Base-by-base conservation (phyloP, 2,888 invertebrate species). In the Pemphredon lugubris region DNA sequence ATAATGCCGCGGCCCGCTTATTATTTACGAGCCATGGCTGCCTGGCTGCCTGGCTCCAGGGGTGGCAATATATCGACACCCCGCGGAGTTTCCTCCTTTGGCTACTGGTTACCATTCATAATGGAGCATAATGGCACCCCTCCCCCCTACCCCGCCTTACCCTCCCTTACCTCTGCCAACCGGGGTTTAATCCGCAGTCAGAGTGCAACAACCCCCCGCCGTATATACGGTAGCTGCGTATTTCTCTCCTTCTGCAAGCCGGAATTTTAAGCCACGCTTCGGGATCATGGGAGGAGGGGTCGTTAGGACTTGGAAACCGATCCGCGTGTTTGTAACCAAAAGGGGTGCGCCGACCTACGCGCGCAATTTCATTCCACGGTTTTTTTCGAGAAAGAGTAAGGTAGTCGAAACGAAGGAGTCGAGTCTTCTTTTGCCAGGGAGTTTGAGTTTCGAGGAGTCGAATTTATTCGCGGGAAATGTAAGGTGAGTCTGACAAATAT, bases 61-160 rank as follows among this genome's bases (percentile, higher is more conserved):
- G 79, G 77, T 68, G 77, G 79, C 75, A 81, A 81, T 81, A 81
- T 81, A 81, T 81, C 72, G 80, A 81, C 81, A 81, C 80, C 80
- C 80, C 69, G 76, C 63, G 53, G 78, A 75, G 80, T 80, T 79
- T 77, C 78, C 76, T 79, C 76, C 75, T 77, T 77, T 80, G 80
- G 79, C 79, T 80, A 80, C 79, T 80, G 79, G 79, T 80, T 80
- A 79, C 77, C 79, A 77, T 80, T 77, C 76, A 78, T 79, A 79
- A 79, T 79, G 64, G 79, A 74, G 67, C 51, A 79, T 79, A 79
- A 79, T 79, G 51, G 75, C 48, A 39, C 47, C 66, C 64, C 58
- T 57, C 57, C 54, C 32, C 42, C 45, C 57, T 63, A 20, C 58
- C 55, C 32, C 53, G 45, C 54, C 39, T 30, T 14, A 34, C 55